Conservation (phyloP, 2,113 vertebrate genomes). For the Elephantulus edwardii region DNA sequence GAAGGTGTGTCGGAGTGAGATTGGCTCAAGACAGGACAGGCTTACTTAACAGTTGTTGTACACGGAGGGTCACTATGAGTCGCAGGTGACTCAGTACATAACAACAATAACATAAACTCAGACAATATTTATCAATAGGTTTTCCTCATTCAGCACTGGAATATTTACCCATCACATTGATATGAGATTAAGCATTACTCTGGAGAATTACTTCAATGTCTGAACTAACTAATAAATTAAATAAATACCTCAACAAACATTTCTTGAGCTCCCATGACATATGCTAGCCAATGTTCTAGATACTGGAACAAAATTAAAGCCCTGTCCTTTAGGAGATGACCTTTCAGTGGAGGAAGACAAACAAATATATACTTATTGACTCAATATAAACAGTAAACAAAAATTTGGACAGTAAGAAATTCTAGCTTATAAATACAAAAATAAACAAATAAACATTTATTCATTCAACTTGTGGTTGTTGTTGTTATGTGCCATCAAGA, state of each 20-base stretch:
- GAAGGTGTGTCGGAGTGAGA: too few relatives aligned
- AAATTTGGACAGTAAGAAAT: not conserved
- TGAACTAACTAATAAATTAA: constrained; percentile 3
- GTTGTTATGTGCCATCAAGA: too few relatives aligned
- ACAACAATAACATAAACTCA: too few relatives aligned
- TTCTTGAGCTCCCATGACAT: not conserved
- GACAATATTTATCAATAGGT: not conserved
- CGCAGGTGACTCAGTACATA: too few relatives aligned
- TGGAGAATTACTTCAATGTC: not conserved
- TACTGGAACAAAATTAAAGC: constrained; percentile 19
- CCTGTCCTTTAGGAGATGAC: constrained; percentile 36
- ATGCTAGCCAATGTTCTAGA: not conserved
- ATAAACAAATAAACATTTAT: constrained; percentile 7
- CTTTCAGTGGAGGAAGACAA: constrained; percentile 15
- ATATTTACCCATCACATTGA: not conserved
- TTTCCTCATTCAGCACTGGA: not conserved
- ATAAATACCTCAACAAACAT: not conserved
- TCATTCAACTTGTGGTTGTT: constrained; percentile 6
- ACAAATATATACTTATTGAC: not conserved
- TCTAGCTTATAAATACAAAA: not conserved
- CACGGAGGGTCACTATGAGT: too few relatives aligned
- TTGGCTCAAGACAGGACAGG: too few relatives aligned
- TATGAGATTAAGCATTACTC: constrained; percentile 15
- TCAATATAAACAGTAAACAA: constrained; percentile 1
- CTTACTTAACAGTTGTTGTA: too few relatives aligned